These are phyloP conservation scores for Charadrius vociferus DNA, from an alignment of 2,113 vertebrate species.

Conservation along the genomic window DNA sequence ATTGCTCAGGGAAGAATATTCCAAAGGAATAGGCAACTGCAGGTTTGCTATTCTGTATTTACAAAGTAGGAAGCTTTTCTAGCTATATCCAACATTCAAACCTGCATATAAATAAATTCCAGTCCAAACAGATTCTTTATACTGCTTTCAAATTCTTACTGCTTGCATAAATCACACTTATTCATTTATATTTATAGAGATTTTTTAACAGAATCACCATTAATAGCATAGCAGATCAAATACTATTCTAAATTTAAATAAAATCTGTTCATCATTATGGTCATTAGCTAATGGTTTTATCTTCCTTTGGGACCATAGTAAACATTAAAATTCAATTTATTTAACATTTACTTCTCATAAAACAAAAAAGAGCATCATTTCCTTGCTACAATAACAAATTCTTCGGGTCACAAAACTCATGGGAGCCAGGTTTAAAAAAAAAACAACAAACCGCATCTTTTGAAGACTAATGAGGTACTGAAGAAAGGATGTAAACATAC, in stretches of 20 bases:
- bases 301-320: slow-evolving; percentile 80
- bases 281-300: slow-evolving; percentile 87
- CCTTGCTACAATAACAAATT: slow-evolving; percentile 70
- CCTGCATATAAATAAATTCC: slow-evolving; percentile 6
- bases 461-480: not conserved
- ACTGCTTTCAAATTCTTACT: not conserved
- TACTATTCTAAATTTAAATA: slow-evolving; percentile 75
- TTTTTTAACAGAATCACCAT: slow-evolving; percentile 20
- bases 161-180: slow-evolving; percentile 16
- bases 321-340: slow-evolving; percentile 94
- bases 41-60: slow-evolving; percentile 30
- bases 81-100: not conserved
- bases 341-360: slow-evolving; percentile 82
- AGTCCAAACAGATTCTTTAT: not conserved
- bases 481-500: not conserved
- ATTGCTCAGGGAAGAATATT: slow-evolving; percentile 25
- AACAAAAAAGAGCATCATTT: slow-evolving; percentile 79
- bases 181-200: not conserved
- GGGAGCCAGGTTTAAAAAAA: slow-evolving; percentile 54
- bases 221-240: slow-evolving; percentile 42
- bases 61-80: not conserved
- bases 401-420: slow-evolving; percentile 75
- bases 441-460: not conserved
- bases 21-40: slow-evolving; percentile 38
- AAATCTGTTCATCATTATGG: slow-evolving; percentile 75